Evolutionary conservation across 2,113 vertebrate species (phyloP).

Genomic region (Meriones unguiculatus): DNA sequence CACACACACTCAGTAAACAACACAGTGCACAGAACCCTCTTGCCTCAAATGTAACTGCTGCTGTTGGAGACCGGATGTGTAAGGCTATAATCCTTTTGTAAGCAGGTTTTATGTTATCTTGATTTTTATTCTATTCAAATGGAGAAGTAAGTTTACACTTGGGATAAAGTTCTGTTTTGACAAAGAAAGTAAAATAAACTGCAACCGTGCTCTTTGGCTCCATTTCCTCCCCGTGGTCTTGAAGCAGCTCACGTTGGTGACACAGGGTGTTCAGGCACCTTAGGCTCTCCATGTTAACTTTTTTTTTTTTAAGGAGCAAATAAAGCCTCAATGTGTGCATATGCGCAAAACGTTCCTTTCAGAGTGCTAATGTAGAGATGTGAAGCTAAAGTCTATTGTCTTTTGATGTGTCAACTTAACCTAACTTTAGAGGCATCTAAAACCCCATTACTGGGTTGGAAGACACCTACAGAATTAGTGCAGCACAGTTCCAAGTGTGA

Average conservation of each 20-base stretch:
- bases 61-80: not conserved
- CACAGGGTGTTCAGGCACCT: not conserved
- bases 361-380: not conserved
- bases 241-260: not conserved
- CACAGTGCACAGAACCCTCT: not conserved
- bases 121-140: conserved; percentile 32
- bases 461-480: not conserved
- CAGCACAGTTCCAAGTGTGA: not conserved
- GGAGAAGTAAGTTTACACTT: not conserved
- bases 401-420: not conserved
- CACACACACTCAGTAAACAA: not conserved
- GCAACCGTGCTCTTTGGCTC: not conserved
- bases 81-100: not conserved
- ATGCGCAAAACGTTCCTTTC: not conserved
- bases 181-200: not conserved
- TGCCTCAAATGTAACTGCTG: not conserved
- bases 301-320: conserved; percentile 15
- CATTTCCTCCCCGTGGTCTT: not conserved
- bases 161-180: not conserved
- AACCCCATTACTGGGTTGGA: not conserved
- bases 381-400: not conserved
- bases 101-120: not conserved
- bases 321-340: not conserved
- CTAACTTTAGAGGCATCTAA: not conserved
- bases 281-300: not conserved